Base-by-base conservation (phyloP, 1,140 invertebrate species). In the Drosophila bifasciata region DNA sequence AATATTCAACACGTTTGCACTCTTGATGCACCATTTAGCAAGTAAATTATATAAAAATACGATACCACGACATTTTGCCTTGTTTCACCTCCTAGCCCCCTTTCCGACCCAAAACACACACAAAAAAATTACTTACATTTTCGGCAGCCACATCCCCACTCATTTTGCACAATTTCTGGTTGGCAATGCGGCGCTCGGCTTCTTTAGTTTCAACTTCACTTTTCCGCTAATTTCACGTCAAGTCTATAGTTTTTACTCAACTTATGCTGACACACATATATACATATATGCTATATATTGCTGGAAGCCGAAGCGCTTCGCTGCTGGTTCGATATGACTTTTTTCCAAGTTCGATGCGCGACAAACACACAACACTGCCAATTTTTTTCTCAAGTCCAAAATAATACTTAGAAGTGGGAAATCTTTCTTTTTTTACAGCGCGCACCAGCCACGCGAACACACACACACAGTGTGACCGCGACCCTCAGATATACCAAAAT, bases 121-220 rank as follows among this genome's bases (percentile, higher is more conserved):
- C 32, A 17, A 63, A 70, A 46, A 55, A 48, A 46, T 68, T 88
- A 90, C 88, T 90, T 90, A 90, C 88, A 89, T 90, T 90, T 77
- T 86, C 83, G 53, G 66, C 70, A 80, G 79, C 88, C 72, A 88
- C 88, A 84, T 90, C 88, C 73, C 79, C 88, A 78, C 88, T 88
- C 88, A 90, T 84, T 84, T 90, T 86, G 70, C 73, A 85, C 63
- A 74, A 74, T 77, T 85, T 79, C 43, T 62, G 44, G 43, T 63
- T 66, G 58, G 63, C 76, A 80, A 64, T 75, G 64, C 71, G 71
- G 53, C 69, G 62, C 62, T 73, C 83, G 77, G 74, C 70, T 80
- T 66, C 84, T 77, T 58, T 61, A 59, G 25, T 44, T 32, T 75
- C 25, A 19, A 43, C 23, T 64, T 50, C 19, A 43, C 46, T 63